Evolutionary conservation across 2,113 vertebrate genomes (phyloP).

Genomic region (Ceratotherium simum): DNA sequence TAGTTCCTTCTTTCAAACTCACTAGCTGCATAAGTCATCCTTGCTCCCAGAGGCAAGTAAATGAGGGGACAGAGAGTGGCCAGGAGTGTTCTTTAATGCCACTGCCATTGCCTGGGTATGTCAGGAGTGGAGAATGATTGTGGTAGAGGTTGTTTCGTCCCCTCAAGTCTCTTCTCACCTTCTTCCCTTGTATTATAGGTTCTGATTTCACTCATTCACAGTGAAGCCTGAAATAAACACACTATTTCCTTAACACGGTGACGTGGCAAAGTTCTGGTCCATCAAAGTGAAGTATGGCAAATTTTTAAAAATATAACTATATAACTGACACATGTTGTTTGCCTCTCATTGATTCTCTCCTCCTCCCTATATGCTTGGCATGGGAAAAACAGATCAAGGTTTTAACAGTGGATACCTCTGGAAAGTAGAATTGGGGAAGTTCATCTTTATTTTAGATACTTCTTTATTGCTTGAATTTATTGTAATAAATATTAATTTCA

Average conservation of each 20-base stretch:
- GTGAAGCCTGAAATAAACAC: not conserved
- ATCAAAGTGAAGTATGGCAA: not conserved
- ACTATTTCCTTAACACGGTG: not conserved
- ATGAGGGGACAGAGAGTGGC: accelerated
- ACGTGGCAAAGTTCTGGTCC: not conserved
- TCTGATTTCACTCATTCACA: not conserved
- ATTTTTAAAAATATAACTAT: not conserved
- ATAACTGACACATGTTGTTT: not conserved
- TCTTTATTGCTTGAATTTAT: not conserved
- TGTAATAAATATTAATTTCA: conserved; percentile 14
- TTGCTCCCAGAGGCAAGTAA: not conserved
- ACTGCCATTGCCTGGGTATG: not conserved
- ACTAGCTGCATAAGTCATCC: not conserved
- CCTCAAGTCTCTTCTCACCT: not conserved
- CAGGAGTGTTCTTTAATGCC: not conserved
- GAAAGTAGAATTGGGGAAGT: not conserved
- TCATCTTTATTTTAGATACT: conserved; percentile 7
- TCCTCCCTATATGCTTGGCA: not conserved
- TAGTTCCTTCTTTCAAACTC: not conserved
- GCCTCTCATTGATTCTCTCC: not conserved
- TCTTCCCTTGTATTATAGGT: not conserved
- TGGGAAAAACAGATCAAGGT: not conserved
- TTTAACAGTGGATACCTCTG: not conserved
- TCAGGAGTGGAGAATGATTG: not conserved
- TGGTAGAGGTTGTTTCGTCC: not conserved